Evolutionary conservation across 2,797 vertebrate species (phyloP), one percentile per base, ranked within the genome.

Genomic region (Gambusia yucatana): DNA sequence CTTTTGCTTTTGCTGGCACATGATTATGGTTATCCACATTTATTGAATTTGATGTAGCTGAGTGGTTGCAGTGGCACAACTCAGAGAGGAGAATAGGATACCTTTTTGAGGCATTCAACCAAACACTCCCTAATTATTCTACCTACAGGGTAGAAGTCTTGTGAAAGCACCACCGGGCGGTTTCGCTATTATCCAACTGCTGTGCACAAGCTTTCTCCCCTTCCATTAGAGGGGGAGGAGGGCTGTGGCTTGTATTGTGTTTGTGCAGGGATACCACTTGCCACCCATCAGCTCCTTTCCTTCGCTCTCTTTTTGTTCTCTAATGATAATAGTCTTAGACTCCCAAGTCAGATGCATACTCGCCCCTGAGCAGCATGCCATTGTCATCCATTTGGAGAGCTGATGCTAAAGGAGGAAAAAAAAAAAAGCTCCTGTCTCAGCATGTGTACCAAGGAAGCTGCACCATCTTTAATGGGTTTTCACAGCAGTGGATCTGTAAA

Each of bases 61-160:
- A 70, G 73, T 78, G 72, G 59, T 28, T 75, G 43, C 59, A n/a
- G 52, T 25, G 36, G n/a, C 25, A 59, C 77, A 57, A 75, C 77
- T 77, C 47, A 76, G 52, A 55, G 46, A 81, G 59, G 61, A 78
- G 90, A 86, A 93, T 87, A 84, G 90, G 79, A 93, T 88, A 87
- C 77, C 70, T 84, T 85, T 86, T 81, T 89, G 76, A 77, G 85
- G 70, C 22, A 61, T 73, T 80, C 84, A 77, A 84, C 89, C 78
- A 83, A 79, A 88, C 83, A 86, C 84, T 90, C 87, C 90, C 91
- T 93, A 94, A 94, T 94, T 93, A 93, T 80, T 83, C 75, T 79
- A 82, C 85, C 84, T 85, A 84, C 77, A 80, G 80, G 86, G 90
- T 75, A 79, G 88, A 83, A 81, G 79, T 83, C 89, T 82, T 93